Evolutionary conservation across 2,113 vertebrate genomes (phyloP).

Genomic region (Kryptolebias marmoratus): DNA sequence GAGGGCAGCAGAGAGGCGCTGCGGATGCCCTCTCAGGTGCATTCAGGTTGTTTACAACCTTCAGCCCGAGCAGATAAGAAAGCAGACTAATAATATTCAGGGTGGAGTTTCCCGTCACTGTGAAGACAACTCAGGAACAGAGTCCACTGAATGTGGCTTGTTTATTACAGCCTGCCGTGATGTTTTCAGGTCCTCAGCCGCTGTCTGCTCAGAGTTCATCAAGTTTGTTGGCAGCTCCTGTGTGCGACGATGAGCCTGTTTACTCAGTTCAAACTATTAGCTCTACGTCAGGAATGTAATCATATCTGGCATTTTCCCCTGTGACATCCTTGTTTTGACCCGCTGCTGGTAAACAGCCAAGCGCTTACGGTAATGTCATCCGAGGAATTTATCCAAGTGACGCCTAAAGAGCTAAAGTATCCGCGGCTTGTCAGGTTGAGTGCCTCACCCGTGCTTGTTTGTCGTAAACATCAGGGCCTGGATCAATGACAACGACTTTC

Average conservation of each 20-base stretch:
- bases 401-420: conserved; percentile 9
- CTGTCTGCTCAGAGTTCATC: too few relatives aligned
- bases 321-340: conserved; percentile 43
- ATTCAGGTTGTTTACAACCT: conserved; percentile 33
- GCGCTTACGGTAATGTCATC: conserved; percentile 22
- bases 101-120: not conserved
- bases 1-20: conserved; percentile 14
- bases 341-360: conserved; percentile 2
- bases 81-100: not conserved
- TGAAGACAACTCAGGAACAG: not conserved
- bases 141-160: not conserved
- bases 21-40: not conserved
- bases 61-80: conserved; percentile 1
- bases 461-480: not conserved
- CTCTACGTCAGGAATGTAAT: not conserved
- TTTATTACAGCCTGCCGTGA: not conserved
- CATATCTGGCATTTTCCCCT: not conserved
- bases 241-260: too few relatives aligned
- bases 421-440: conserved; percentile 2
- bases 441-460: not conserved
- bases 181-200: not conserved
- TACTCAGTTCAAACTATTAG: not conserved
- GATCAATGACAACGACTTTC: too few relatives aligned
- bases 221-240: too few relatives aligned
- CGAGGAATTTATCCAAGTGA: not conserved